Base-by-base conservation (phyloP, 2,113 vertebrate genomes). In the Heterotis niloticus region DNA sequence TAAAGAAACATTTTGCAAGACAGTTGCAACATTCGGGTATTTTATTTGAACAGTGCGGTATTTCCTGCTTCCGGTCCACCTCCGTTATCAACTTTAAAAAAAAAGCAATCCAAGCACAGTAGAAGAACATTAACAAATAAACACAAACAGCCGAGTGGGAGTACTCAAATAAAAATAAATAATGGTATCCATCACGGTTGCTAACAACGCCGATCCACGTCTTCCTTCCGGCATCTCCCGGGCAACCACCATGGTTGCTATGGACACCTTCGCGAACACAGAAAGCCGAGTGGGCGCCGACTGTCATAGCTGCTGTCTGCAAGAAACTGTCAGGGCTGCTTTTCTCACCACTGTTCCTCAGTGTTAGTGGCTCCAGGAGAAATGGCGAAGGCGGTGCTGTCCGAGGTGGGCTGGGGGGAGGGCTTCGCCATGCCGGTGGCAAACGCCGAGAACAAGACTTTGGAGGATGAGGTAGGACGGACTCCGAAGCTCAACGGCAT, bases 381-480 rank as follows among this genome's bases (percentile, higher is more conserved):
- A 54, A 91, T 92, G 92, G 75, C 86, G 18, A 14, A 20, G 7
- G 0, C 64, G 1, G 68, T 94, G 26, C 83, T 96, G 78, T 82
- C 85, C 1, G 94, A 94, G 72, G 64, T 95, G 5, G 86, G 80
- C 7, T 96, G 96, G 96, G 93, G 94, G 54, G 81, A 89, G 75
- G 91, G 90, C 14, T 93, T 93, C 66, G 94, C 94, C 10, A 73
- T 96, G 23, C 97, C 96, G 0, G 90, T 95, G 82, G 90, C 91
- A 18, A 95, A 91, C 83, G 79, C 88, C 5, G 93, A 92, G 75
- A 98, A 98, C 90, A 94, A 89, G 84, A 82, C 84, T 0, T 73
- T 97, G 86, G 88, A 95, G 75, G 85, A 92, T 0, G 83, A 95
- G 92, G 97, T 97, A 83, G 92, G 93, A 76, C 13, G 23, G 14